A percentile compares a stretch with the other conserved stretches of the same genome.
These are phyloP conservation scores for Trisateles emortualis DNA, from an alignment of 2,888 invertebrate species.

Conservation along the genomic window DNA sequence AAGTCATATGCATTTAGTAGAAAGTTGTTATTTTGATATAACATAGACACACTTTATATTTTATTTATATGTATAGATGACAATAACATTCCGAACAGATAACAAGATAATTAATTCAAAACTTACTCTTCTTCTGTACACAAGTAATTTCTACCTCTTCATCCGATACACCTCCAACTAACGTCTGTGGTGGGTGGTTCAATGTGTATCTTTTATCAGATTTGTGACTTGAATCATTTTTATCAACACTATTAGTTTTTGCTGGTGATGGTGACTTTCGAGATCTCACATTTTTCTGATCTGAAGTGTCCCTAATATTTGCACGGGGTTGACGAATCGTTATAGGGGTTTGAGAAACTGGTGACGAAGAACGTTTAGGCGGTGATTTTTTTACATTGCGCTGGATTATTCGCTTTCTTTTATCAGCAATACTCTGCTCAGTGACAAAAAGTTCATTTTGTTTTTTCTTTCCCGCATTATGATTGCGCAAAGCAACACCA, in stretches of 20 bases:
- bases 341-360: no score
- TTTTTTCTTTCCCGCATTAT: conserved; percentile 63
- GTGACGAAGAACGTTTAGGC: conserved; percentile 50
- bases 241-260: conserved; percentile 48
- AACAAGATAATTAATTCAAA: no score
- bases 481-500: conserved; percentile 87
- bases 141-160: conserved; percentile 47
- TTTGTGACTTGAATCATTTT: not conserved
- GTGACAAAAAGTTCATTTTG: conserved; percentile 42
- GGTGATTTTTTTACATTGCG: conserved; percentile 54
- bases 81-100: no score
- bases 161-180: conserved; percentile 60
- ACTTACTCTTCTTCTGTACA: conserved; percentile 69
- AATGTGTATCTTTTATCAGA: conserved; percentile 43
- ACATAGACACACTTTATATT: no score
- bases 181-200: conserved; percentile 63
- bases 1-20: no score
- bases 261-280: conserved; percentile 35
- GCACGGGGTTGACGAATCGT: conserved; percentile 44
- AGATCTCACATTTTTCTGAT: conserved; percentile 35
- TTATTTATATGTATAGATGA: no score
- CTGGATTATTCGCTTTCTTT: conserved; percentile 50
- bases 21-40: no score
- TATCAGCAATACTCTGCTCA: conserved; percentile 47
- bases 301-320: conserved; percentile 48